Evolutionary conservation across 2,888 invertebrate species (phyloP), one percentile per base, ranked within the genome.

Genomic region (Eupithecia centaureata): DNA sequence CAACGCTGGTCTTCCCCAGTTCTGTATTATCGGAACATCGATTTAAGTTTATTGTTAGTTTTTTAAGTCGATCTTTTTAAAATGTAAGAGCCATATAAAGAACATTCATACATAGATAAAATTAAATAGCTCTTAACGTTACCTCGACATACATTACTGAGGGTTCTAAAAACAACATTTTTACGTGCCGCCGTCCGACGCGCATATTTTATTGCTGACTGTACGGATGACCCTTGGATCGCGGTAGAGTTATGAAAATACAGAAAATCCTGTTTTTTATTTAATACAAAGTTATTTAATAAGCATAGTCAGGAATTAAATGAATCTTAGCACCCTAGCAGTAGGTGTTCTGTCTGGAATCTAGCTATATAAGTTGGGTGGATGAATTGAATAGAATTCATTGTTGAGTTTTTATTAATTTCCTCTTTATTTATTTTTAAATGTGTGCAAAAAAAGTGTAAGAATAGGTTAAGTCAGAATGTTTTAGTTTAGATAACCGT

Each of bases 181-280:
- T 92, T 92, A 91, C 90, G 86, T 90, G 85, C 84, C 82, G 81
- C 86, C 83, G 88, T 86, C 87, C 88, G 86, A 81, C 80, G 82
- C 87, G 90, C 87, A 92, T 93, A 90, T 92, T 92, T 92, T 92
- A 92, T 92, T 91, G 88, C 90, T 87, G 88, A 86, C 84, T 86
- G 77, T 84, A 79, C 76, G 83, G 88, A 90, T 93, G 92, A 92
- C 92, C 92, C 92, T 83, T 82, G 82, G 86, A 87, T 84, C 86
- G 52, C 18, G 54, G 74, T 79, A 89, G 88, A 83, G 75, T 79
- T 87, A 63, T 1, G 67, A 85, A 51, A n/a, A 3, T 63, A 59
- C 68, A 77, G 67, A 72, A 67, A 35, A 13, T 3, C 4, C 22
- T 10, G 15, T 52, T 52, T 28, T 15, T 3, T 5, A 27, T n/a